Evolutionary conservation across 2,888 invertebrate species (phyloP), one percentile per base, ranked within the genome.

Genomic region (Macrostomum cliftonense): DNA sequence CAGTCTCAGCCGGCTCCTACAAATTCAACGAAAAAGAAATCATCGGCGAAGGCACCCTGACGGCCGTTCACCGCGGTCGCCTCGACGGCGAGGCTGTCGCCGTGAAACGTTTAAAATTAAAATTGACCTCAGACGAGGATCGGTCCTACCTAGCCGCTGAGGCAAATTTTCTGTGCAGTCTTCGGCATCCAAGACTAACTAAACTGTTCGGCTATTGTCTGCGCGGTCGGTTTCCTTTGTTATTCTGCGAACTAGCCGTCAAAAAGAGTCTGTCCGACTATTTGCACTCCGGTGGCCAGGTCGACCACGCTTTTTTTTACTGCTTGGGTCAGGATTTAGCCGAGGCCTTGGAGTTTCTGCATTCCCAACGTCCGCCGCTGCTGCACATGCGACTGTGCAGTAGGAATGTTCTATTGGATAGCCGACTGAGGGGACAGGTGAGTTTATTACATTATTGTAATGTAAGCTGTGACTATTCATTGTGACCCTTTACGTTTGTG

Each of bases 51-150:
- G 66, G 66, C 11, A 54, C 59, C 11, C 64, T 66, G 52, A 62
- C 63, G 5, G 54, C 55, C 42, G 65, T 66, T 21, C 64, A 58
- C 47, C 56, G 55, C 39, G 66, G 64, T 12, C 46, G 51, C 2
- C 65, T 58, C 51, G 61, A 64, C 52, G 63, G 62, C 1, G 54
- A 61, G 28, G 62, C 62, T 47, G 66, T 66, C 1, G 66, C 66
- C 5, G 52, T 66, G 5, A 66, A 66, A 52, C 53, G 59, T 37
- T 55, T 66, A 5, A 62, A 57, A 45, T 54, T 60, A 7, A 61
- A 64, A 2, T 54, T 66, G 20, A 46, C 44, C 20, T 53, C 58
- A 28, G 49, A 57, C 12, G 61, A 62, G 17, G 64, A 64, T 49
- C 59, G 58, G 45, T 63, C 61, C 54, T 64, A 64, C 51, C 63